phyloP scores from a whole-genome alignment of 2,797 vertebrate species.

The Distichodus sexfasciatus region DNA sequence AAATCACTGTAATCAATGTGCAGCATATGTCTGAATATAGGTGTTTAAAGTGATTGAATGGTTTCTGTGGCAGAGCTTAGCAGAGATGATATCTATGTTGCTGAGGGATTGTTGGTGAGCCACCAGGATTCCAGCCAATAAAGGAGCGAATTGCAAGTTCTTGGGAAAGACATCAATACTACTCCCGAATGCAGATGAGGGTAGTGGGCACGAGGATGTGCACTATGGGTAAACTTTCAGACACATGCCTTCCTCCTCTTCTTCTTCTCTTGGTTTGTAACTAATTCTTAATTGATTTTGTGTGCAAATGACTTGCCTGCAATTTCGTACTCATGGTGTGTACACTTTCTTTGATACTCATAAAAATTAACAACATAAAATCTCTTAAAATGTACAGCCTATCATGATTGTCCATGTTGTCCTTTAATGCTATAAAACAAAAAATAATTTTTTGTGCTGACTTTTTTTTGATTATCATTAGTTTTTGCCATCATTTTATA shows the following conservation, averaged over 20 bases:
- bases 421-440: too few species aligned
- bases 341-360: too few species aligned
- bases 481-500: too few species aligned
- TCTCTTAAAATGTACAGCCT: too few species aligned
- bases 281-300: too few species aligned
- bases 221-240: constrained; percentile 80
- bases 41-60: neutral
- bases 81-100: constrained; percentile 92
- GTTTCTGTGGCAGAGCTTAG: constrained; percentile 76
- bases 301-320: too few species aligned
- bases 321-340: too few species aligned
- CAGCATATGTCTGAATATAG: neutral
- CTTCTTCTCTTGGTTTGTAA: too few species aligned
- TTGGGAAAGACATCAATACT: constrained; percentile 94
- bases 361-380: too few species aligned
- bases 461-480: too few species aligned
- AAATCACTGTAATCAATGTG: neutral
- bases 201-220: constrained; percentile 93
- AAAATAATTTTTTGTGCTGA: too few species aligned
- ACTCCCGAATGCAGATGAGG: constrained; percentile 95
- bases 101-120: constrained; percentile 93
- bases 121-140: constrained; percentile 90
- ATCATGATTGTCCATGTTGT: too few species aligned
- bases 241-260: neutral
- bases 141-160: constrained; percentile 90